Evolutionary conservation across 92 coral and sea anemone species (phyloP), one percentile per base, ranked within the genome.

Genomic region (Zoanthus sociatus): DNA sequence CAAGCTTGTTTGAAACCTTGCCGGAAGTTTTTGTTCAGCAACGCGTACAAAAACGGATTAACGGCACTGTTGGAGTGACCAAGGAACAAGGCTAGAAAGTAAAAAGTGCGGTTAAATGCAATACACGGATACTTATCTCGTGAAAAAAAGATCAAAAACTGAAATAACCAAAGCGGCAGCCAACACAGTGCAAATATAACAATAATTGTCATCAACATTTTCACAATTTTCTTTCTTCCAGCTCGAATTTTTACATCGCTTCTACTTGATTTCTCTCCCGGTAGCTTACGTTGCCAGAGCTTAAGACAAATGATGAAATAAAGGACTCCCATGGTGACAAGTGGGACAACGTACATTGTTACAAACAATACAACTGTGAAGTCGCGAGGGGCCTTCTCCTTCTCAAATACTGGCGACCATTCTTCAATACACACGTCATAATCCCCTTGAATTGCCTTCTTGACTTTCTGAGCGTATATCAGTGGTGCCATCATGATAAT

Each of bases 51-150:
- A 58, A 83, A 94, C 3, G 98, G 98, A 83, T 94, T 94, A 5
- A 93, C 83, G 8, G 98, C 95, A 16, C 94, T 90, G 91, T 94
- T 94, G 9, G 94, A 90, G 77, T 94, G 98, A n/a, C 95, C 92
- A 16, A 94, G 83, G 78, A 90, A 94, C 76, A 94, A 88, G 69
- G 95, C 90, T 0, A 84, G 54, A 45, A 94, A 94, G 78, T 94
- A 94, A 76, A 94, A 94, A 2, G 83, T 78, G 15, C 76, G 33
- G 45, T 90, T 54, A 20, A 79, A 71, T 48, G 92, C 82, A 71
- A 92, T 91, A 82, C 98, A 94, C 1, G 90, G 92, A 33, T 77
- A 60, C 50, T 77, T 79, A 70, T 86, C 87, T 16, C 60, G 51
- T 68, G 94, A 92, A 63, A 92, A 92, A 78, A 93, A 94, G 9